These are phyloP conservation scores for Phymanthus crucifer DNA, from an alignment of 92 coral and sea anemone species.

Conservation along the genomic window DNA sequence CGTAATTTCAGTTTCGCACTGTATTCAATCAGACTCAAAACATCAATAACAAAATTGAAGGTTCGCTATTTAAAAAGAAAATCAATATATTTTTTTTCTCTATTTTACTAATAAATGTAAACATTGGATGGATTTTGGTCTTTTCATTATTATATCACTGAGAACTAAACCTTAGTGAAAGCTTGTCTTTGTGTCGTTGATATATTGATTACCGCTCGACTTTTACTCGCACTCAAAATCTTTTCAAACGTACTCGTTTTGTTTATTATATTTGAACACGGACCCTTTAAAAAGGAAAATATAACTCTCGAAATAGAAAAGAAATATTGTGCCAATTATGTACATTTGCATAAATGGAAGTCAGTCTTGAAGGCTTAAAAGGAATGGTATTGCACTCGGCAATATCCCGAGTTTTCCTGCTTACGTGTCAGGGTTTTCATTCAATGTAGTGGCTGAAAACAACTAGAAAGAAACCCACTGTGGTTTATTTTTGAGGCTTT, in stretches of 20 bases:
- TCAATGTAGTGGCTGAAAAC: neutral
- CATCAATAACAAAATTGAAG: no score
- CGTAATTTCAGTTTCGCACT: no score
- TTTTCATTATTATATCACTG: neutral
- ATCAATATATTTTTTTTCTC: no score
- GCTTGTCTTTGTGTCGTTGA: neutral
- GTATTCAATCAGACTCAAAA: no score
- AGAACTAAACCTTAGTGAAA: neutral
- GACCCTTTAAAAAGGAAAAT: neutral
- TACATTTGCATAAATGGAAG: neutral
- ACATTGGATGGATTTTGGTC: no score
- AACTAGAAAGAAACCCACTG: neutral
- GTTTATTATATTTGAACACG: neutral
- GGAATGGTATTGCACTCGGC: neutral
- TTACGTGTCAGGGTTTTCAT: neutral
- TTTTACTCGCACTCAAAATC: neutral
- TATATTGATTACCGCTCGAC: neutral
- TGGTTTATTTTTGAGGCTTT: conserved; percentile 12
- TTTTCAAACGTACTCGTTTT: neutral
- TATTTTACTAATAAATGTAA: no score
- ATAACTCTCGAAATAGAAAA: neutral
- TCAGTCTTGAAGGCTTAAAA: neutral
- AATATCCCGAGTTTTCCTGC: neutral
- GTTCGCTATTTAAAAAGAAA: no score
- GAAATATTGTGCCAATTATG: neutral